A percentile compares a stretch with the other conserved stretches of the same genome.
These are phyloP conservation scores for Patella caerulea DNA, from an alignment of 2,888 invertebrate species.

Conservation along the genomic window DNA sequence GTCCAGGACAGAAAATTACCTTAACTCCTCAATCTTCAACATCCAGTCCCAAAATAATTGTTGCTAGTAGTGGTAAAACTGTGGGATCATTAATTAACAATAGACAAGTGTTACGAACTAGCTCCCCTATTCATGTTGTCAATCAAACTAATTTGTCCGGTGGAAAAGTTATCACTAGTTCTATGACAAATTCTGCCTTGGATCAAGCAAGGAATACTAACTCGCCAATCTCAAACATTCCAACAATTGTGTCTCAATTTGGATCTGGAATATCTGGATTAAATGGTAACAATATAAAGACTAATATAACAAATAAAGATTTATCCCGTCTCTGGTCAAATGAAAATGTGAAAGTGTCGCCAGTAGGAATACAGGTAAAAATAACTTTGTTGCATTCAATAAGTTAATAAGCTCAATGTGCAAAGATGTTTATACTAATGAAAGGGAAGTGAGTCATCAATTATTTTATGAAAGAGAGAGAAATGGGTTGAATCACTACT, in stretches of 20 bases:
- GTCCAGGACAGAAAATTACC: slow-evolving; percentile 11
- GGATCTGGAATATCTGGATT: background rate
- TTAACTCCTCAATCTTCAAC: slow-evolving; percentile 22
- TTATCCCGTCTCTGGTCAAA: slow-evolving; percentile 63
- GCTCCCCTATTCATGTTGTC: slow-evolving; percentile 42
- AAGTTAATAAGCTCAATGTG: background rate
- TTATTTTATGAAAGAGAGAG: too few species aligned
- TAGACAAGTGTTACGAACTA: slow-evolving; percentile 35
- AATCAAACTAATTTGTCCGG: slow-evolving; percentile 40
- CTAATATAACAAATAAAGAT: slow-evolving; percentile 56
- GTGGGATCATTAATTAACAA: slow-evolving; percentile 30
- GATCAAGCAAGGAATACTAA: slow-evolving; percentile 10
- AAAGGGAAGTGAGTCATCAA: background rate
- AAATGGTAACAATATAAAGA: slow-evolving; percentile 30
- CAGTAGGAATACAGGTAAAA: slow-evolving; percentile 28
- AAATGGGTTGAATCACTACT: too few species aligned
- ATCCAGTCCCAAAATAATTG: slow-evolving; percentile 30
- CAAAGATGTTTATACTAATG: background rate
- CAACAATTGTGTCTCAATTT: slow-evolving; percentile 17
- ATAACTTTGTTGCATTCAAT: background rate
- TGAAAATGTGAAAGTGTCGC: slow-evolving; percentile 58
- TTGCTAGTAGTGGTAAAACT: slow-evolving; percentile 30
- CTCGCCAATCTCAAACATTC: slow-evolving; percentile 4
- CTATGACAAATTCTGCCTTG: slow-evolving; percentile 16
- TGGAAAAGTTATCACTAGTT: slow-evolving; percentile 34